A percentile compares a stretch with the other conserved stretches of the same genome.
Evolutionary conservation across 1,140 invertebrate species (phyloP).

Genomic region (Scaptodrosophila lebanonensis): DNA sequence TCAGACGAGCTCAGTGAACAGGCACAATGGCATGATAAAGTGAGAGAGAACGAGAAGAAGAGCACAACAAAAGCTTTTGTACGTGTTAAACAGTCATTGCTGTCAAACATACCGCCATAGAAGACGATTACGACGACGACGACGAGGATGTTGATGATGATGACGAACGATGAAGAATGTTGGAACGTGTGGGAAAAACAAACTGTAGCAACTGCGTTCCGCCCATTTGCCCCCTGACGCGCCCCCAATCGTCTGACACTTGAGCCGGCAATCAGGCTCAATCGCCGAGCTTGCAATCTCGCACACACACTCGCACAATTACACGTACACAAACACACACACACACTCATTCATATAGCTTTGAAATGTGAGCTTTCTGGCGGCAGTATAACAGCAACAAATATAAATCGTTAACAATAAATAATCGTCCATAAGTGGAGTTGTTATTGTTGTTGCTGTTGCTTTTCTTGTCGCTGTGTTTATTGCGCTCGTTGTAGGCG

Average conservation of each 20-base stretch:
- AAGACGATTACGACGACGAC: too few relatives aligned
- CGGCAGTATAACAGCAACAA: constrained; percentile 34
- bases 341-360: constrained; percentile 12
- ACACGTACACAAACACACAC: constrained; percentile 42
- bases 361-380: constrained; percentile 57
- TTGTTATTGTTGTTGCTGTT: constrained; percentile 23
- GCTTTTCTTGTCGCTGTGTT: constrained; percentile 29
- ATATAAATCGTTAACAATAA: constrained; percentile 75
- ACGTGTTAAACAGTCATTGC: constrained; percentile 72
- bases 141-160: constrained; percentile 68
- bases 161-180: constrained; percentile 30
- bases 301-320: constrained; percentile 51
- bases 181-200: constrained; percentile 65
- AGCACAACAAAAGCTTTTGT: constrained; percentile 61
- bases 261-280: constrained; percentile 71
- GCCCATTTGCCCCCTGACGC: constrained; percentile 9
- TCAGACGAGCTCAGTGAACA: too few relatives aligned
- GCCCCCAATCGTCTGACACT: constrained; percentile 49
- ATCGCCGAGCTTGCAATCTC: constrained; percentile 64
- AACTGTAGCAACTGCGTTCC: constrained; percentile 52
- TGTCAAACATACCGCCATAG: constrained; percentile 62
- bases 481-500: neutral
- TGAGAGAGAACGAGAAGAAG: constrained; percentile 9
- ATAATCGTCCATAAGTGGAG: constrained; percentile 62
- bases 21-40: constrained; percentile 72